Percentiles rank a stretch among this genome's conserved stretches.
These are phyloP conservation scores for Vanacampus margaritifer DNA, from an alignment of 2,113 vertebrate genomes.

Conservation along the genomic window DNA sequence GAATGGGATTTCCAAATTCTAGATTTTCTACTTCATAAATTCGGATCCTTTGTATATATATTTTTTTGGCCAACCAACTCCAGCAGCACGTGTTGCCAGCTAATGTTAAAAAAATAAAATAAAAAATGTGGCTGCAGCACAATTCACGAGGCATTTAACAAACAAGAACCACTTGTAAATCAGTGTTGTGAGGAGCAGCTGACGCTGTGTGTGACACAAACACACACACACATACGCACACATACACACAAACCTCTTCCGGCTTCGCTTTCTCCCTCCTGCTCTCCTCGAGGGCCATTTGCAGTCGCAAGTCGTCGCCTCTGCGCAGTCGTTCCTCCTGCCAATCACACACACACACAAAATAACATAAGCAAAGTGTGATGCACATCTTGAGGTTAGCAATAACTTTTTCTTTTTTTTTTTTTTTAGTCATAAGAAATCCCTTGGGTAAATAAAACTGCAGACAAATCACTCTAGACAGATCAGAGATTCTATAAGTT, in stretches of 20 bases:
- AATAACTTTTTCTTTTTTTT: not conserved
- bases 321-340: constrained; percentile 88
- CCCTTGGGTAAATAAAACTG: not conserved
- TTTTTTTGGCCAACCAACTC: no score
- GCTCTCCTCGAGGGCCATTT: constrained; percentile 93
- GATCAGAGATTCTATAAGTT: not conserved
- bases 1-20: no score
- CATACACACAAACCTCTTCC: constrained; percentile 72
- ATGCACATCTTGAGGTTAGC: not conserved
- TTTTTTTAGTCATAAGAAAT: not conserved
- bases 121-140: no score
- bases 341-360: constrained; percentile 41
- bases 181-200: not conserved
- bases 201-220: not conserved
- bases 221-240: no score
- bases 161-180: no score
- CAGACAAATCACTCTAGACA: not conserved
- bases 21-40: no score
- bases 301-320: constrained; percentile 86
- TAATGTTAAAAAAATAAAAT: no score
- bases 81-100: no score
- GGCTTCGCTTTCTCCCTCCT: constrained; percentile 80
- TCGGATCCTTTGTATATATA: no score
- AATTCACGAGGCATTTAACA: no score
- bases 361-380: not conserved